Percentiles rank a stretch among this genome's conserved stretches.
Conservation (phyloP, 2,797 vertebrate species). For the Microctenopoma steveboyesi region DNA sequence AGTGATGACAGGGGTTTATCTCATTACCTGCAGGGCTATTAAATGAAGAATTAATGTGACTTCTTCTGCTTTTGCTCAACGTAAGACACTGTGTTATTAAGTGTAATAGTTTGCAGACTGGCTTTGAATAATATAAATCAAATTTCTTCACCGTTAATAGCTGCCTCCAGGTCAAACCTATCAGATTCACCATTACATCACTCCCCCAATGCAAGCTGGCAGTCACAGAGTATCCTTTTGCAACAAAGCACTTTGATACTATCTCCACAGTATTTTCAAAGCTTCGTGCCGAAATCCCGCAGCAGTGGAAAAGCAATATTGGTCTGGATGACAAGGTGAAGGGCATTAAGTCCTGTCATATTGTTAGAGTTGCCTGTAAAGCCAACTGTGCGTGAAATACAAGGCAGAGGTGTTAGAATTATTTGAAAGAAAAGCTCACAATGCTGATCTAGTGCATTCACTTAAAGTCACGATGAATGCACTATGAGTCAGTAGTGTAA, state of each 20-base stretch:
- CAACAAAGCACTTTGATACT: constrained; percentile 43
- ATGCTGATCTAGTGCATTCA: constrained; percentile 24
- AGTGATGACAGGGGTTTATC: background rate
- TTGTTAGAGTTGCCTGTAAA: constrained; percentile 35
- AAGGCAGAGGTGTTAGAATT: constrained; percentile 18
- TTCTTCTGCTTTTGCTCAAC: background rate
- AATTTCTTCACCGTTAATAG: constrained; percentile 30
- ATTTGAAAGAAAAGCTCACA: constrained; percentile 35
- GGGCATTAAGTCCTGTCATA: constrained; percentile 43
- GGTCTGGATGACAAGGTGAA: constrained; percentile 46
- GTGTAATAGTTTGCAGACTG: constrained; percentile 10
- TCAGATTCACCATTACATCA: constrained; percentile 16
- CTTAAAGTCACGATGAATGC: constrained; percentile 29
- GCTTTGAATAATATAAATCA: constrained; percentile 24
- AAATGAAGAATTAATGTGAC: constrained; percentile 23
- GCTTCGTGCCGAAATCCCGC: constrained; percentile 28
- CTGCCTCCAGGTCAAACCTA: constrained; percentile 22
- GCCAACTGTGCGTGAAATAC: constrained; percentile 25
- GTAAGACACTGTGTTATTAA: constrained; percentile 3
- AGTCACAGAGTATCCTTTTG: constrained; percentile 34
- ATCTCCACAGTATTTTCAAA: constrained; percentile 42
- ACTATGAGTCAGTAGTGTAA: constrained; percentile 7
- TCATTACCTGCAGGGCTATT: background rate
- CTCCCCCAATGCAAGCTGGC: constrained; percentile 13
- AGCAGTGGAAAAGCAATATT: constrained; percentile 21